These are phyloP conservation scores for Etheostoma nigrum DNA, from an alignment of 2,797 vertebrate genomes.

Conservation along the genomic window DNA sequence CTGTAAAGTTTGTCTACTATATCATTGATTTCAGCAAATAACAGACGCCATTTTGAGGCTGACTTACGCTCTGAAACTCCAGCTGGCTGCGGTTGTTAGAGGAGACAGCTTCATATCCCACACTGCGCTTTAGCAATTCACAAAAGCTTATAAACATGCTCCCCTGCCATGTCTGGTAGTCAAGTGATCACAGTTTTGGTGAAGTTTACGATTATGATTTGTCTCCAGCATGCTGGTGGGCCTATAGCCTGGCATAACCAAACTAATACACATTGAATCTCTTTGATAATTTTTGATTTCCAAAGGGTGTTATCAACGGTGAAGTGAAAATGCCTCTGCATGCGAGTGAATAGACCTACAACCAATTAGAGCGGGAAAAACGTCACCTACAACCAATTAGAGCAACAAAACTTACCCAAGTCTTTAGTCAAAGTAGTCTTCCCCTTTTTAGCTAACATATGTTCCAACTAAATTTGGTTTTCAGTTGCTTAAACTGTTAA, in stretches of 20 bases:
- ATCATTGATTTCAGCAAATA: conserved; percentile 26
- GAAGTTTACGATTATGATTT: neutral
- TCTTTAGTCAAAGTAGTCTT: no score
- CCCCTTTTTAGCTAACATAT: no score
- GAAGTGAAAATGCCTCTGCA: no score
- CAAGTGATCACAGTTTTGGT: neutral
- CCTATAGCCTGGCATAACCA: no score
- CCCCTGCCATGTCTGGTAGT: neutral
- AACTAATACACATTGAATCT: no score
- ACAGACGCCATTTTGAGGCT: conserved; percentile 14
- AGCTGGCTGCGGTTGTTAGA: conserved; percentile 33
- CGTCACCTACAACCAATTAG: no score
- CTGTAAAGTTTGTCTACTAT: conserved; percentile 30
- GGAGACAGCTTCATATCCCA: neutral
- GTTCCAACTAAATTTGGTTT: neutral
- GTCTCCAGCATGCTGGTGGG: neutral
- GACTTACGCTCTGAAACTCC: conserved; percentile 26
- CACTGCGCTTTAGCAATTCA: neutral
- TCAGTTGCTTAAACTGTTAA: neutral
- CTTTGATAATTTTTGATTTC: no score
- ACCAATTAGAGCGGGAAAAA: no score
- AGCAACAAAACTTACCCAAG: no score
- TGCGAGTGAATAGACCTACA: no score
- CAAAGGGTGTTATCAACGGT: no score
- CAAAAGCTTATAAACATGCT: neutral